A percentile compares a stretch with the other conserved stretches of the same genome.
phyloP scores from a whole-genome alignment of 2,888 invertebrate genomes.

The Meteorus colon region DNA sequence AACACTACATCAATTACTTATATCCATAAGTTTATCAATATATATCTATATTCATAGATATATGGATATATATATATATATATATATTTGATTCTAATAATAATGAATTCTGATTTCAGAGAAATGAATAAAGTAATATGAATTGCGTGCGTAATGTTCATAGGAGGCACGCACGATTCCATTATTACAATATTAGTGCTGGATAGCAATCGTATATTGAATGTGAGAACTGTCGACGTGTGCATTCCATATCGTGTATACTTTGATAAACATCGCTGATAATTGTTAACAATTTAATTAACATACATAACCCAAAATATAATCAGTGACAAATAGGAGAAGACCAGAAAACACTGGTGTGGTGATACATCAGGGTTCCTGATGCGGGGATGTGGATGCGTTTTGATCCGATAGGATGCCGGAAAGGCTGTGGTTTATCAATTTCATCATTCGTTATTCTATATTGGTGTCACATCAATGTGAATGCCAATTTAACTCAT shows the following conservation, averaged over 20 bases:
- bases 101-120: slow-evolving; percentile 2
- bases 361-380: slow-evolving; percentile 54
- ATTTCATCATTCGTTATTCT: slow-evolving; percentile 63
- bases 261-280: background rate
- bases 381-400: slow-evolving; percentile 73
- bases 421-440: slow-evolving; percentile 67
- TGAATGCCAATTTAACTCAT: slow-evolving; percentile 68
- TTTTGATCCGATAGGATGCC: slow-evolving; percentile 68
- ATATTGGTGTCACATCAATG: slow-evolving; percentile 61
- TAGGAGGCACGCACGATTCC: background rate
- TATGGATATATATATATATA: background rate
- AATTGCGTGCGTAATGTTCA: slow-evolving; percentile 7
- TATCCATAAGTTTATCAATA: background rate
- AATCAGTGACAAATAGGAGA: background rate
- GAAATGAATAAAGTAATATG: background rate
- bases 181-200: slow-evolving; percentile 1
- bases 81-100: background rate
- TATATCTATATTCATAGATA: background rate
- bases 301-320: too few relatives aligned
- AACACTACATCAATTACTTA: background rate
- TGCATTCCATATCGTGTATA: background rate
- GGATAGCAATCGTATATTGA: slow-evolving; percentile 17
- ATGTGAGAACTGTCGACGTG: slow-evolving; percentile 8
- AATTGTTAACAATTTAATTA: background rate
- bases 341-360: slow-evolving; percentile 13